phyloP scores from a whole-genome alignment of 2,797 vertebrate species.

The Mormyrops attenuatus region DNA sequence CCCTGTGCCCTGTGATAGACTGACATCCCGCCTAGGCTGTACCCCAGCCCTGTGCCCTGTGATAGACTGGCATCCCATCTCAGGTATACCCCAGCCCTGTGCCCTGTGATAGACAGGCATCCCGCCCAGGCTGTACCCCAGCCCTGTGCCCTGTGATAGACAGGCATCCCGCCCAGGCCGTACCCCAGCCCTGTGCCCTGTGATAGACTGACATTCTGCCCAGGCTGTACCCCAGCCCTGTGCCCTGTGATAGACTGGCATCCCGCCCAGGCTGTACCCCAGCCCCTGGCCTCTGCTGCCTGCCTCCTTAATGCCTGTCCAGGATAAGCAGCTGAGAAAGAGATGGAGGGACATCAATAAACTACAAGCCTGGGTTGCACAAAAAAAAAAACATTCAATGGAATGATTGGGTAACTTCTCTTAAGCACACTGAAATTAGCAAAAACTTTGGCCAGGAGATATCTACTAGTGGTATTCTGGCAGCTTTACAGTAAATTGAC shows the following conservation, averaged over 20 bases:
- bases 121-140: not conserved
- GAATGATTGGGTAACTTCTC: not conserved
- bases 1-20: too few species aligned
- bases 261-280: too few species aligned
- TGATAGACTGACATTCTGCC: not conserved
- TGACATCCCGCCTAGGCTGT: too few species aligned
- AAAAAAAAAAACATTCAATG: not conserved
- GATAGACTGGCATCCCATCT: too few species aligned
- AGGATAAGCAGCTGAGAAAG: not conserved
- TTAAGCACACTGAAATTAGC: not conserved
- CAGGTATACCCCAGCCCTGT: too few species aligned
- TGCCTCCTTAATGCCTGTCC: not conserved
- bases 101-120: too few species aligned
- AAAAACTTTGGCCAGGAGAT: not conserved
- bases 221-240: not conserved
- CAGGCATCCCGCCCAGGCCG: not conserved
- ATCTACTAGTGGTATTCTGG: not conserved
- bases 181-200: not conserved
- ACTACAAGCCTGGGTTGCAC: not conserved
- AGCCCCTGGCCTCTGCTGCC: not conserved
- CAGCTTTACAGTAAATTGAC: not conserved
- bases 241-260: not conserved
- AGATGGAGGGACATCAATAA: not conserved
- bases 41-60: too few species aligned
- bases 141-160: not conserved